Evolutionary conservation across 1,140 invertebrate genomes (phyloP).

Genomic region (Meteorus sp.): DNA sequence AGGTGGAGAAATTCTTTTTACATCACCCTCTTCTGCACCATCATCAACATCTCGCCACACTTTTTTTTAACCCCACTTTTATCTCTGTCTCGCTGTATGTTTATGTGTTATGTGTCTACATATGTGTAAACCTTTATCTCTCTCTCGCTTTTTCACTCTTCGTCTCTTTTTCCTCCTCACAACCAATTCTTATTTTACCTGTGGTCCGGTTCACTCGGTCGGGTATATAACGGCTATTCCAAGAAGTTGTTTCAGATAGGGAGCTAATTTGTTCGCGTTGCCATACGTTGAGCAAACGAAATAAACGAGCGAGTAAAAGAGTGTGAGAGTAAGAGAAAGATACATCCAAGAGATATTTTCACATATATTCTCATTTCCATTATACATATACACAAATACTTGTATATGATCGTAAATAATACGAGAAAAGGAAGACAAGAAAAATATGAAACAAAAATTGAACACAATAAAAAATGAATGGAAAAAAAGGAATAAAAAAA

Average conservation of each 20-base stretch:
- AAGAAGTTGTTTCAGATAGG: conserved; percentile 59
- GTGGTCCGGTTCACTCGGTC: conserved; percentile 35
- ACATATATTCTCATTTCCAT: no score
- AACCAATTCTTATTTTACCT: conserved; percentile 33
- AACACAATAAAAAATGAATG: not conserved
- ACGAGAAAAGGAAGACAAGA: not conserved
- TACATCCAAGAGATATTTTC: not conserved
- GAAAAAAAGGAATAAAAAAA: not conserved
- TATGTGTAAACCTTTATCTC: not conserved
- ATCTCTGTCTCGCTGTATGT: no score
- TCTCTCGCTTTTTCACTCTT: conserved; percentile 1
- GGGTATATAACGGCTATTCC: conserved; percentile 58
- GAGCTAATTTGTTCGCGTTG: conserved; percentile 51
- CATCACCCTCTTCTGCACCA: no score
- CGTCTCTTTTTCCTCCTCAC: conserved; percentile 4
- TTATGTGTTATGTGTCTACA: no score
- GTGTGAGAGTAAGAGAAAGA: no score
- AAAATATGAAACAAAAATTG: conserved; percentile 1
- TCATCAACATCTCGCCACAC: no score
- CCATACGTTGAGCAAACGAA: conserved; percentile 4
- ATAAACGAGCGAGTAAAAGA: no score
- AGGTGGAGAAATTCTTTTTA: no score
- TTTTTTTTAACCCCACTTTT: no score
- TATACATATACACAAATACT: not conserved
- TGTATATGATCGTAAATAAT: not conserved